Conservation (phyloP, 2,797 vertebrate species). For the Liasis olivaceus region DNA sequence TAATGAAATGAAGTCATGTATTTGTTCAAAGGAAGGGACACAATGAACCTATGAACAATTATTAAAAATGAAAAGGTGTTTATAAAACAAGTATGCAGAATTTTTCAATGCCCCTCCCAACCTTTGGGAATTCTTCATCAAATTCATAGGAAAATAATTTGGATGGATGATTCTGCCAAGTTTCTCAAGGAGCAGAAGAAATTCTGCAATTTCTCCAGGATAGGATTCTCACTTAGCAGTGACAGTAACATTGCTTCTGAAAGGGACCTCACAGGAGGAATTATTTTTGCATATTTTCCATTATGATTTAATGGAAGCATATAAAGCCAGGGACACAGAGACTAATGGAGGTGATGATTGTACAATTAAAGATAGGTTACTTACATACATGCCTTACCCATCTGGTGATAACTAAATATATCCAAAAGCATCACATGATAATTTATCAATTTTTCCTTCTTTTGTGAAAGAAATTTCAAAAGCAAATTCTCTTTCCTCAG, state of each 20-base stretch:
- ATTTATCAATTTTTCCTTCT: no score
- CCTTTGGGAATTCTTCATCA: background rate
- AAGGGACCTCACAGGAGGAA: no score
- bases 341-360: background rate
- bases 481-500: no score
- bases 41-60: background rate
- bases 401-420: background rate
- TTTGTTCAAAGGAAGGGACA: background rate
- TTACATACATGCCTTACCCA: background rate
- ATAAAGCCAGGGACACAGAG: background rate
- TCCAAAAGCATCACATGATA: background rate
- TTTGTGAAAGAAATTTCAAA: no score
- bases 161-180: background rate
- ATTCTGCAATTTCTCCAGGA: background rate
- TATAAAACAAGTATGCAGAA: background rate
- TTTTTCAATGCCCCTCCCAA: no score
- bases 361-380: background rate
- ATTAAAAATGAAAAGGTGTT: background rate
- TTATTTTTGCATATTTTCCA: background rate
- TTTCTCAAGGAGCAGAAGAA: background rate
- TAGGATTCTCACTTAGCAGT: background rate
- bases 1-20: background rate
- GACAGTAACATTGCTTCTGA: background rate
- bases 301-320: background rate
- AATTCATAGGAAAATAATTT: background rate